Evolutionary conservation across 2,888 invertebrate genomes (phyloP).

Genomic region (Dolichomitus sp.): DNA sequence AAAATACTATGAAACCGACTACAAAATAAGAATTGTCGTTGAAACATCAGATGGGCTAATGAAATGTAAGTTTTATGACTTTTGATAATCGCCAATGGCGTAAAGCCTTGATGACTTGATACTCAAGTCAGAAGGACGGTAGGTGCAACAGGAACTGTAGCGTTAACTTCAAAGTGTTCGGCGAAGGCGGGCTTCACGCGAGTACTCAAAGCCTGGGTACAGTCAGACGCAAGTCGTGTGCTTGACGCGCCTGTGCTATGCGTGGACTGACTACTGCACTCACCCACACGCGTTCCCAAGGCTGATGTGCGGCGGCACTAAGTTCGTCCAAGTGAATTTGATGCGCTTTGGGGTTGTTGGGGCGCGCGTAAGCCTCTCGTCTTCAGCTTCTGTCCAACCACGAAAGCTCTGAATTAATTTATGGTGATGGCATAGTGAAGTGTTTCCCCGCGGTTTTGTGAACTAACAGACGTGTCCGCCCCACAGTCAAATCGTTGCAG

Average conservation of each 20-base stretch:
- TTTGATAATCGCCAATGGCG: not conserved
- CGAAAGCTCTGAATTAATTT: slow-evolving; percentile 52
- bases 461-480: slow-evolving; percentile 24
- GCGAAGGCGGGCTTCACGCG: not conserved
- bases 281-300: not conserved
- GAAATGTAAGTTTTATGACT: not conserved
- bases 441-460: slow-evolving; percentile 38
- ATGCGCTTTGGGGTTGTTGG: slow-evolving; percentile 37
- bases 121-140: not conserved
- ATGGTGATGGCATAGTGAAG: slow-evolving; percentile 51
- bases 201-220: slow-evolving; percentile 47
- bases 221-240: slow-evolving; percentile 34
- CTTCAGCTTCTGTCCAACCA: slow-evolving; percentile 12
- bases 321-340: slow-evolving; percentile 56
- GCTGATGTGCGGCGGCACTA: slow-evolving; percentile 19
- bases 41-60: not conserved
- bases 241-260: slow-evolving; percentile 5
- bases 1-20: not conserved
- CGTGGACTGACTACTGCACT: slow-evolving; percentile 3
- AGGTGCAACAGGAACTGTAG: not conserved
- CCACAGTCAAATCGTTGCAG: not conserved
- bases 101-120: not conserved
- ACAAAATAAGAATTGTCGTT: not conserved
- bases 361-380: slow-evolving; percentile 20
- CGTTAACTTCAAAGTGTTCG: slow-evolving; percentile 15